Evolutionary conservation across 2,888 invertebrate species (phyloP), one percentile per base, ranked within the genome.

Genomic region (Zygaena filipendulae): DNA sequence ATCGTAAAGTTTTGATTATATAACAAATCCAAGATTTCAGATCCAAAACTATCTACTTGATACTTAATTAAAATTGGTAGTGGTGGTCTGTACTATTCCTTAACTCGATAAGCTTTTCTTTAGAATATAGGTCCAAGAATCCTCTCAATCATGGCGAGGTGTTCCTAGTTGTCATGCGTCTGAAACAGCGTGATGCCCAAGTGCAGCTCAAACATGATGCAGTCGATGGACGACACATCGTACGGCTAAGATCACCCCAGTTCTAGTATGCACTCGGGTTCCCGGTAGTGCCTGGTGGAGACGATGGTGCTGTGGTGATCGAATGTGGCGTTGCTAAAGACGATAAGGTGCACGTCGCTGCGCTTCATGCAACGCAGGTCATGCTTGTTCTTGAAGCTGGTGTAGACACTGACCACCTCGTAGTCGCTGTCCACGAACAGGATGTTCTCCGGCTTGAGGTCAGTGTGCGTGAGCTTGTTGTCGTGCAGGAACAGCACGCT

Each of bases 231-330:
- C 99, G 99, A 99, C 34, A 99, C 97, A 82, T 99, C 99, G 79
- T 99, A 99, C 9, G 98, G 96, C 71, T 99, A 97, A 25, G 95
- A 84, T 99, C 99, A 99, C 25, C 98, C 99, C 49, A 99, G 83
- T 82, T 99, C 99, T 72, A 97, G 84, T 74, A 99, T 98, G 52
- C 99, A 99, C 84, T 99, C 99, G 1, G 99, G 99, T 45, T 99
- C 96, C 62, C 99, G 84, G 81, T 99, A 99, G 69, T 99, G 99
- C 48, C 99, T 84, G 18, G 99, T 99, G 42, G 98, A 98, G 27
- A 99, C 98, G 62, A 99, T 98, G 43, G 97, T 98, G 72, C 96
- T 96, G 82, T 99, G 99, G 82, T 99, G 98, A 82, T 99, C 99
- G 74, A 99, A 99, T 20, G 99, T 99, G 14, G 99, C 99, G 66